A percentile compares a stretch with the other conserved stretches of the same genome.
Evolutionary conservation across 2,113 vertebrate species (phyloP).

Genomic region (Aptenodytes patagonicus): DNA sequence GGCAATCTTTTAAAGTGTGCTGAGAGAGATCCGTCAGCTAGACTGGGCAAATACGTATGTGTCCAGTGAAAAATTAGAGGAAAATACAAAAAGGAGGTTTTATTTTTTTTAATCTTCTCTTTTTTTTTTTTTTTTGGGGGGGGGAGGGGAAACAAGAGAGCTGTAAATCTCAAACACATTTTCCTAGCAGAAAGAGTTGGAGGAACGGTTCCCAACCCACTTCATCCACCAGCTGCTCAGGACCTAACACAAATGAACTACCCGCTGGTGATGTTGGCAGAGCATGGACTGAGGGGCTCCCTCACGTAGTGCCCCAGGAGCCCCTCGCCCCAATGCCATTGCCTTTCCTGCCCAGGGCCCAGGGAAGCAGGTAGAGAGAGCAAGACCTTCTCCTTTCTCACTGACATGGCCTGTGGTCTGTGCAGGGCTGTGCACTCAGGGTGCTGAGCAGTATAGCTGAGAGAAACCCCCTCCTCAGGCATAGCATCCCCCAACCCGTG

Average conservation of each 20-base stretch:
- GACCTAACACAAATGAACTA: not conserved
- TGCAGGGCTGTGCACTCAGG: not conserved
- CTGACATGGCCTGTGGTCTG: not conserved
- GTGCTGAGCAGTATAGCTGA: not conserved
- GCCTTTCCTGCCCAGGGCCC: not conserved
- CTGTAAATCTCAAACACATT: not conserved
- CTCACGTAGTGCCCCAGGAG: not conserved
- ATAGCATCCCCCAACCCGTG: rapidly evolving
- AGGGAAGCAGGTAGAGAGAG: not conserved
- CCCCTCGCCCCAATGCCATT: rapidly evolving
- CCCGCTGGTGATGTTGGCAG: not conserved
- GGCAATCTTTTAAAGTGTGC: not conserved
- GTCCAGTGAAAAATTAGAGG: not conserved
- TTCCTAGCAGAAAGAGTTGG: not conserved
- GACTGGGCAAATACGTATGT: not conserved
- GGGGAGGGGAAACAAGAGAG: not conserved
- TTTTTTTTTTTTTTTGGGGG: not conserved
- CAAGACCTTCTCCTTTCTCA: not conserved
- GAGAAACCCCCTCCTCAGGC: not conserved
- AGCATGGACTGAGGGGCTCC: not conserved
- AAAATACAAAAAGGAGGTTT: not conserved
- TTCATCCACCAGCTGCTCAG: not conserved
- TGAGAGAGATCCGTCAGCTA: not conserved
- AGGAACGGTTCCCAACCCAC: not conserved
- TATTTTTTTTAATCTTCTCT: not conserved